Conservation (phyloP, 1,140 invertebrate genomes). For the Luehdorfia chinensis region DNA sequence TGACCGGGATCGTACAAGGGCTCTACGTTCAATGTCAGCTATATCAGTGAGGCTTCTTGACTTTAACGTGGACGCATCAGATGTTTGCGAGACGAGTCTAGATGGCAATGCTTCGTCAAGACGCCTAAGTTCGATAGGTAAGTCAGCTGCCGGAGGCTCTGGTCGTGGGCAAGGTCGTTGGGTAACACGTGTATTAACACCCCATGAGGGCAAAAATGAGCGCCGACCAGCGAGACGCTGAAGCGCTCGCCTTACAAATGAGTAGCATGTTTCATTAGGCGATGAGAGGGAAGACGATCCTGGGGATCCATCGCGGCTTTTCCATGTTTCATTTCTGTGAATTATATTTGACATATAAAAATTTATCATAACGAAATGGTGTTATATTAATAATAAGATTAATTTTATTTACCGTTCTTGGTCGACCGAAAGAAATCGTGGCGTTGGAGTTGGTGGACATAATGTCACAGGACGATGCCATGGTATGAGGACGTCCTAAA, state of each 20-base stretch:
- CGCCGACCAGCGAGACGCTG: slow-evolving; percentile 89
- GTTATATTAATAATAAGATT: neutral
- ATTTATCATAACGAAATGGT: neutral
- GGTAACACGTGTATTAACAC: slow-evolving; percentile 77
- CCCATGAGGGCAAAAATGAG: slow-evolving; percentile 90
- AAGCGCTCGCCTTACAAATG: slow-evolving; percentile 92
- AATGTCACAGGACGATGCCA: slow-evolving; percentile 88
- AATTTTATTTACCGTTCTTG: slow-evolving; percentile 56
- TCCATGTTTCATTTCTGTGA: slow-evolving; percentile 59
- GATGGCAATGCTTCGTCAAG: slow-evolving; percentile 84
- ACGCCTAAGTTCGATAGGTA: slow-evolving; percentile 92
- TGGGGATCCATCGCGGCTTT: slow-evolving; percentile 80
- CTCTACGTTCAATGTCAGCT: slow-evolving; percentile 82
- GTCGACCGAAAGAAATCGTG: slow-evolving; percentile 75
- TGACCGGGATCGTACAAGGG: slow-evolving; percentile 84
- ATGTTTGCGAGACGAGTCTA: slow-evolving; percentile 71
- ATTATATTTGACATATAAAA: slow-evolving; percentile 5
- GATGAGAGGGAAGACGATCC: slow-evolving; percentile 91
- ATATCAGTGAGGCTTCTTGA: slow-evolving; percentile 90
- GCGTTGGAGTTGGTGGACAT: slow-evolving; percentile 81
- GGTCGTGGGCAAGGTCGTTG: slow-evolving; percentile 76
- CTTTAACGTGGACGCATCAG: slow-evolving; percentile 80
- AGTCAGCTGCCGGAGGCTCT: slow-evolving; percentile 76
- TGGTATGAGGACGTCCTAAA: slow-evolving; percentile 96
- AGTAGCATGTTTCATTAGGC: slow-evolving; percentile 96